Evolutionary conservation across 2,888 invertebrate genomes (phyloP), one percentile per base, ranked within the genome.

Genomic region (Dromius quadrimaculatus): DNA sequence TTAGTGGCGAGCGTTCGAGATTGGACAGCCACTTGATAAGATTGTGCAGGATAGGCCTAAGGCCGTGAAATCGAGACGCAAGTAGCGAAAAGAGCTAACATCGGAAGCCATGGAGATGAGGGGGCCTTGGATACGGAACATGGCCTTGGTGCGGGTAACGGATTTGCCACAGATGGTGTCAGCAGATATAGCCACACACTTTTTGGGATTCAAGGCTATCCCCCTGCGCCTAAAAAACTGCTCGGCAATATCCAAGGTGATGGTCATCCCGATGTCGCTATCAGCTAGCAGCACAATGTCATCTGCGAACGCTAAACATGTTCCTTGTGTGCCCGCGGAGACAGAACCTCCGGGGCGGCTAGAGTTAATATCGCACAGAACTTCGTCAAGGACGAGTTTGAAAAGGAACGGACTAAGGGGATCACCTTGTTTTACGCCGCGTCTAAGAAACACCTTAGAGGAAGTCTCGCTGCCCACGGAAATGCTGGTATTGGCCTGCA

Each of bases 401-500:
- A 28, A 28, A 3, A 28, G 28, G 28, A 28, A 28, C 28, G 28
- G 28, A 6, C 28, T 28, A 28, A 28, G 28, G 28, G 28, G 28
- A 28, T 28, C 28, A 28, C 28, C 28, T 8, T 28, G 28, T 8
- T 28, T 28, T 8, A 28, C 28, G 3, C 28, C 28, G 4, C 28
- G 3, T 8, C 28, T 28, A 6, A 28, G 8, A 6, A 43, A 8
- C 6, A 77, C 72, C 0, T 66, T 54, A 15, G 61, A 6, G 0
- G 75, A 72, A 0, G 17, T n/a, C 0, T 19, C 9, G 2, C 36
- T 71, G 3, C 75, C 74, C 4, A 75, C 75, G 20, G 71, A 73
- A 45, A 77, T 38, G 54, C 41, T 66, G 2, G 79, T 77, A 2
- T 74, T 70, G 2, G 77, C 73, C 20, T 74, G 70, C 62, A 79